These are phyloP conservation scores for Julus scandinavius DNA, from an alignment of 2,888 invertebrate genomes.

Conservation along the genomic window DNA sequence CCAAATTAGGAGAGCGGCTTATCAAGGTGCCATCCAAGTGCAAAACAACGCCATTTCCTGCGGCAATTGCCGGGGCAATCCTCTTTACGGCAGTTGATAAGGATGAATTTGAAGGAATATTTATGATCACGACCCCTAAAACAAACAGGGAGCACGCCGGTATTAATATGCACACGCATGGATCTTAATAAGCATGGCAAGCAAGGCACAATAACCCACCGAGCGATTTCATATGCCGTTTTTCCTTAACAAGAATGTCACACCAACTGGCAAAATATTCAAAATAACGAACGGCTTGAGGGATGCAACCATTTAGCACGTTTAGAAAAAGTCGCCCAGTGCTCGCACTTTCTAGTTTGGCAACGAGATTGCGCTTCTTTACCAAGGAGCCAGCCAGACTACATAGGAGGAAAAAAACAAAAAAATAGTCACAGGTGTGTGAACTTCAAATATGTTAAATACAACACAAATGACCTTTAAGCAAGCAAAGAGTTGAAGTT, in stretches of 20 bases:
- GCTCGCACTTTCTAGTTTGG: conserved; percentile 49
- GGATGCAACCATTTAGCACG: conserved; percentile 14
- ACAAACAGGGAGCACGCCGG: neutral
- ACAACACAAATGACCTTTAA: neutral
- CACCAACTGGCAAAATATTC: conserved; percentile 28
- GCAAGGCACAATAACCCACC: conserved; percentile 39
- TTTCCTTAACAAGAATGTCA: neutral
- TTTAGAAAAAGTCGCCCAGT: conserved; percentile 36
- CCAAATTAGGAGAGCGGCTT: neutral
- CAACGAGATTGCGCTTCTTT: conserved; percentile 39
- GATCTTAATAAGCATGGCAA: neutral
- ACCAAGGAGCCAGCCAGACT: conserved; percentile 24
- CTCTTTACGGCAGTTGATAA: conserved; percentile 19
- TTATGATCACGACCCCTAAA: conserved; percentile 41
- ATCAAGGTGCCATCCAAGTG: neutral
- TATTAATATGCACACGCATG: conserved; percentile 8
- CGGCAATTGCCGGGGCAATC: conserved; percentile 31
- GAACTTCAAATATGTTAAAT: conserved; percentile 14
- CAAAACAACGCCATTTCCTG: conserved; percentile 24
- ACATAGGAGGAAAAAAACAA: neutral
- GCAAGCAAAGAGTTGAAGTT: neutral
- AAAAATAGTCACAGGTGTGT: conserved; percentile 41
- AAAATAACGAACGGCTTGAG: neutral
- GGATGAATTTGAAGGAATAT: conserved; percentile 28
- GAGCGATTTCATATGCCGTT: conserved; percentile 8